These are phyloP conservation scores for Glandiceps talaboti DNA, from an alignment of 53 echinoderm and acorn worm genomes.

Conservation along the genomic window DNA sequence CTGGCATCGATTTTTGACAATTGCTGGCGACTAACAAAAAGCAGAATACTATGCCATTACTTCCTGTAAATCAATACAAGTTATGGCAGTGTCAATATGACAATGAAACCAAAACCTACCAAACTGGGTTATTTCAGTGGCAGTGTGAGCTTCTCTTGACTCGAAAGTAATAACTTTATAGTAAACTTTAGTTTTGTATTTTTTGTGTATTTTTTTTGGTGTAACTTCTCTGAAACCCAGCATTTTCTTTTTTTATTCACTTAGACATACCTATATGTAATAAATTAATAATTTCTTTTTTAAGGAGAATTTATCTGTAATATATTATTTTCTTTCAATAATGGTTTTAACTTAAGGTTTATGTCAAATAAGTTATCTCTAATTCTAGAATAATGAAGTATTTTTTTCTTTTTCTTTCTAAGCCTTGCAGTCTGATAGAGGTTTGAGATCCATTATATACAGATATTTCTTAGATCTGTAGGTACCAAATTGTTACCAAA, in stretches of 20 bases:
- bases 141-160: not conserved
- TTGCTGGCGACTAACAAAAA: too few relatives aligned
- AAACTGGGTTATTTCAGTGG: not conserved
- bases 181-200: not conserved
- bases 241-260: not conserved
- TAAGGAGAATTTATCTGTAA: not conserved
- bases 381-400: too few relatives aligned
- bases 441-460: not conserved
- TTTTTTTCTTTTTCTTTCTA: too few relatives aligned
- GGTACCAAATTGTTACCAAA: not conserved
- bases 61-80: too few relatives aligned
- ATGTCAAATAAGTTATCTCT: not conserved
- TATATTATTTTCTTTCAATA: too few relatives aligned
- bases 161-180: not conserved
- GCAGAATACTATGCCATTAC: too few relatives aligned
- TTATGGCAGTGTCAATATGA: too few relatives aligned
- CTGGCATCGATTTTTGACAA: too few relatives aligned
- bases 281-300: not conserved
- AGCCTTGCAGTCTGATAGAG: too few relatives aligned
- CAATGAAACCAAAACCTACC: not conserved
- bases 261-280: too few relatives aligned
- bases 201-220: too few relatives aligned
- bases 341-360: not conserved
- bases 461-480: not conserved
- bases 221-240: not conserved